phyloP scores from a whole-genome alignment of 2,113 vertebrate genomes.

The Elanus axillaris region DNA sequence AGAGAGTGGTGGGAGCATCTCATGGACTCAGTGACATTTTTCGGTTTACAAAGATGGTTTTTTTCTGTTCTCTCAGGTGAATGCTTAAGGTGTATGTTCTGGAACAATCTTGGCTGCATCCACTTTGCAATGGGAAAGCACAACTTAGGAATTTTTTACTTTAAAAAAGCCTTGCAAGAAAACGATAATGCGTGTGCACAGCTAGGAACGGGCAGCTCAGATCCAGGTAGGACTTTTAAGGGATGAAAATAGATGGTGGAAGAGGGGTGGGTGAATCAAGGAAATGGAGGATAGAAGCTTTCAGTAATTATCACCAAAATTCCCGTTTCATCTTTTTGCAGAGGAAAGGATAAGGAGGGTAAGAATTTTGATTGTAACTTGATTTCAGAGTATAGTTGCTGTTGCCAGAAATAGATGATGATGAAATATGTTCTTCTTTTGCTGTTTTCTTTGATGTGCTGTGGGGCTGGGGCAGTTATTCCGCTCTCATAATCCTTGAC shows the following conservation, averaged over 20 bases:
- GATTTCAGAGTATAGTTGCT: neutral
- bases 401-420: neutral
- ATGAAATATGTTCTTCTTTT: neutral
- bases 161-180: conserved; percentile 98
- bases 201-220: conserved; percentile 78
- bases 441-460: neutral
- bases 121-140: conserved; percentile 99
- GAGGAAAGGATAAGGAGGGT: neutral
- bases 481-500: neutral
- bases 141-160: conserved; percentile 97
- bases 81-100: conserved; percentile 98
- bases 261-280: neutral
- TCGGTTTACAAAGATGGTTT: neutral
- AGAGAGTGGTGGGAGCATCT: neutral
- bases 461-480: neutral
- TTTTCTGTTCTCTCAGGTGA: conserved; percentile 80
- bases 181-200: conserved; percentile 93
- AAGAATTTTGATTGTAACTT: neutral
- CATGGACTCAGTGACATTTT: neutral
- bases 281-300: neutral
- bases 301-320: neutral
- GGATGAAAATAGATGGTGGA: neutral
- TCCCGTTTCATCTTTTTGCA: neutral
- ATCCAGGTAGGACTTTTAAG: conserved; percentile 75
- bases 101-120: conserved; percentile 99